A percentile compares a stretch with the other conserved stretches of the same genome.
phyloP scores from a whole-genome alignment of 2,888 invertebrate species.

The Platypus cylindrus region DNA sequence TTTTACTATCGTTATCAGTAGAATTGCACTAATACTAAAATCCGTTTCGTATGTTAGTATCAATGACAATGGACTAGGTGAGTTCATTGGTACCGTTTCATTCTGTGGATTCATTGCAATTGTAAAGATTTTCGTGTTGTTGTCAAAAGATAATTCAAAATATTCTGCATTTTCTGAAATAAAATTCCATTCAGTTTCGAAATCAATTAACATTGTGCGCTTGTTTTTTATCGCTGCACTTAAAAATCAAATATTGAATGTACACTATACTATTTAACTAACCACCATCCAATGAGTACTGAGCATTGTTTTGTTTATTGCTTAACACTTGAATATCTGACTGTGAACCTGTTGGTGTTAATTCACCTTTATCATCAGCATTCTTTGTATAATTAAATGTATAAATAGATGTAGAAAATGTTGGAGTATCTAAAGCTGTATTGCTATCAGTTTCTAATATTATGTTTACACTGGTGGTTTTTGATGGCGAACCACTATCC shows the following conservation, averaged over 20 bases:
- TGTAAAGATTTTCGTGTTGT: constrained; percentile 1
- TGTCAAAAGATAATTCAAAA: constrained; percentile 8
- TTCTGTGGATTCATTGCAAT: constrained; percentile 1
- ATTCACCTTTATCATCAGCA: constrained; percentile 23
- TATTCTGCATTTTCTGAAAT: constrained; percentile 12
- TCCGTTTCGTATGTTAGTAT: constrained; percentile 8
- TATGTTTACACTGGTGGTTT: constrained; percentile 21
- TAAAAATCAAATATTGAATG: background rate
- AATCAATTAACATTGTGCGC: too few relatives aligned
- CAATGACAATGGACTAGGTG: constrained; percentile 3
- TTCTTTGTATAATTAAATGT: constrained; percentile 33
- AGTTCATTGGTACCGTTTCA: background rate
- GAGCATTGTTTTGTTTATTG: constrained; percentile 3
- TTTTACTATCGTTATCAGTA: constrained; percentile 7
- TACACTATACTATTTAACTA: constrained; percentile 3
- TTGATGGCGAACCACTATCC: constrained; percentile 18
- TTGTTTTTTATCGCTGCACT: too few relatives aligned
- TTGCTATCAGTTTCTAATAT: constrained; percentile 30
- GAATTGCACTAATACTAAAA: constrained; percentile 1
- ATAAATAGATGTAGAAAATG: constrained; percentile 37
- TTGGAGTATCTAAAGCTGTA: constrained; percentile 35
- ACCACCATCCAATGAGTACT: constrained; percentile 10
- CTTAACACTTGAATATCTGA: constrained; percentile 4
- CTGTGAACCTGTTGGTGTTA: constrained; percentile 9
- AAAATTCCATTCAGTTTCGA: background rate